Evolutionary conservation across 2,888 invertebrate species (phyloP), one percentile per base, ranked within the genome.

Genomic region (Eupithecia vulgata): DNA sequence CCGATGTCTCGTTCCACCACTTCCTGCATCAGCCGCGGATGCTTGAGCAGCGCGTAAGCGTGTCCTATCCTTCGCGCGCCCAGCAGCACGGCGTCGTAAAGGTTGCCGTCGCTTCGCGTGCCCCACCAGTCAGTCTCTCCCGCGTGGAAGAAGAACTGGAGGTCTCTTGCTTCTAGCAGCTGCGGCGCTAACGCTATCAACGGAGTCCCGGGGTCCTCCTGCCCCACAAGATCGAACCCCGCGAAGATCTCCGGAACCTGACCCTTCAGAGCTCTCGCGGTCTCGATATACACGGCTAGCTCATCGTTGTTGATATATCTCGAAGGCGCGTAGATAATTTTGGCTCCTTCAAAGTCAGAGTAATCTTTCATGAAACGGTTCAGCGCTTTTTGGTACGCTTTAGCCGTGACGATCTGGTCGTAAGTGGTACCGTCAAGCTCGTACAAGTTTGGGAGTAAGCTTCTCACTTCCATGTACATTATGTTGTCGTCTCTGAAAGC

Each of bases 41-140:
- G 97, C 84, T 97, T 97, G 0, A 95, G 85, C 45, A 97, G 83
- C 0, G 97, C 97, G 79, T 96, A 97, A 3, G 96, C 98, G 79
- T 98, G 98, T 0, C 97, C 98, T 73, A 98, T 96, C 64, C 98
- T 94, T 81, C 96, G 96, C 0, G 97, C 95, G 68, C 97, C 97
- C 64, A 98, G 88, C 48, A 98, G 87, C 48, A 97, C 91, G 1
- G 98, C 97, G 83, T 98, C 98, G 21, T 97, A 89, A 12, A 98
- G 87, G 86, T 98, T 97, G 73, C 96, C 95, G 84, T 98, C 97
- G 0, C 96, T 95, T 0, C 87, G 78, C 21, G 92, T 91, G 25
- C 96, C 97, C 82, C 93, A 95, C 97, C 97, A 97, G 84, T 97
- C 96, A 0, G 97, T 97, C 89, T 98, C 98, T 0, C 97, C 98